Evolutionary conservation across 2,797 vertebrate species (phyloP), one percentile per base, ranked within the genome.

Genomic region (Gymnodraco acuticeps): DNA sequence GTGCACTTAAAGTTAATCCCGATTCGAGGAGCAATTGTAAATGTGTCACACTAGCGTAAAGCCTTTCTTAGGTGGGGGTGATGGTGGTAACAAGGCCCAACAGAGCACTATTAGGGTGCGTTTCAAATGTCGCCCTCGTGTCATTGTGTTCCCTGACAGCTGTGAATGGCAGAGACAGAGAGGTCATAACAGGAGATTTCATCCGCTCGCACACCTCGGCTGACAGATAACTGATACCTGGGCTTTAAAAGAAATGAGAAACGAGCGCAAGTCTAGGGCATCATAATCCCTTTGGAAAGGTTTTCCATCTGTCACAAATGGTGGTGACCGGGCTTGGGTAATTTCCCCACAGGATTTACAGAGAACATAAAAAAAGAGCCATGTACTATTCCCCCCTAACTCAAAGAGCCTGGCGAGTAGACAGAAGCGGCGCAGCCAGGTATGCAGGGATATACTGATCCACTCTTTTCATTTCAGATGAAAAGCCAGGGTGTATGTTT

Each of bases 191-290:
- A 38, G 64, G 58, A 78, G 82, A 85, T 87, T 88, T 93, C 86
- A 84, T 89, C 88, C 66, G 65, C 76, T 84, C 83, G 73, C 80
- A 84, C 87, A 76, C 88, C 80, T 83, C 17, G 64, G 73, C 87
- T 92, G 93, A 93, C 92, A 87, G 91, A 92, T 89, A 87, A 89
- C 87, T 92, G 89, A 93, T 90, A 92, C 91, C 92, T 83, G 87
- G 87, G 91, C 92, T 93, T 93, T 93, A 93, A 92, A 93, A 91
- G 85, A 94, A 95, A 95, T 93, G 93, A 93, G 92, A 95, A 69
- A 92, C 19, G 85, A 93, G 88, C 93, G 88, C 87, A 82, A 86
- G 88, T 89, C 88, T 89, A 84, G 89, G 90, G 81, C 88, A 86
- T 90, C 86, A 72, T 94, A 94, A 94, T 94, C 93, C 91, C 92